Conservation (phyloP, 1,140 invertebrate species). For the Gryon sp. region DNA sequence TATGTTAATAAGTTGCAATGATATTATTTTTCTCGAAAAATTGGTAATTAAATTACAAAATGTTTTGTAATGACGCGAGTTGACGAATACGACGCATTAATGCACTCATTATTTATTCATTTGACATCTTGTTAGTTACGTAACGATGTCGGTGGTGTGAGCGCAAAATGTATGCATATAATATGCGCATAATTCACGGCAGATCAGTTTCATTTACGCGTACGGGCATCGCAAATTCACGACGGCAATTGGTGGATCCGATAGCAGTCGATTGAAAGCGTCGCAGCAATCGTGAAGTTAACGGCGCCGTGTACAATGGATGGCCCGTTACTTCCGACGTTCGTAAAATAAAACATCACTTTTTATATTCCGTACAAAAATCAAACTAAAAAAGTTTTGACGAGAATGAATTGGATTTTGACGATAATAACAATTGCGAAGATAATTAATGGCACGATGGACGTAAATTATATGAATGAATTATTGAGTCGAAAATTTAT, state of each 20-base stretch:
- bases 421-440: conserved; percentile 13
- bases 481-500: conserved; percentile 2
- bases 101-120: conserved; percentile 45
- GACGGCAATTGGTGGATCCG: conserved; percentile 30
- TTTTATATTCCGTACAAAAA: conserved; percentile 38
- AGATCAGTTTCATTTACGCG: conserved; percentile 51
- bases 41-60: background rate
- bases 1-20: no score
- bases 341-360: conserved; percentile 38
- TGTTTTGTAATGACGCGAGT: background rate
- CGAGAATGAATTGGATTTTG: conserved; percentile 9
- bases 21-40: no score
- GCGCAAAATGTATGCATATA: conserved; percentile 40
- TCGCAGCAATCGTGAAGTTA: conserved; percentile 37
- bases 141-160: conserved; percentile 19
- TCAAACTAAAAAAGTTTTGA: conserved; percentile 21
- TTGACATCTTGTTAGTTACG: conserved; percentile 42
- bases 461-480: conserved; percentile 13
- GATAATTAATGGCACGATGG: conserved; percentile 3
- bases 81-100: conserved; percentile 24
- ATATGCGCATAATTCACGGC: conserved; percentile 52
- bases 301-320: conserved; percentile 33
- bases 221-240: conserved; percentile 21
- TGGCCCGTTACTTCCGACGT: conserved; percentile 29
- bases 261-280: conserved; percentile 41